A percentile compares a stretch with the other conserved stretches of the same genome.
These are phyloP conservation scores for Aphelocoma californica DNA, from an alignment of 2,797 vertebrate species.

Conservation along the genomic window DNA sequence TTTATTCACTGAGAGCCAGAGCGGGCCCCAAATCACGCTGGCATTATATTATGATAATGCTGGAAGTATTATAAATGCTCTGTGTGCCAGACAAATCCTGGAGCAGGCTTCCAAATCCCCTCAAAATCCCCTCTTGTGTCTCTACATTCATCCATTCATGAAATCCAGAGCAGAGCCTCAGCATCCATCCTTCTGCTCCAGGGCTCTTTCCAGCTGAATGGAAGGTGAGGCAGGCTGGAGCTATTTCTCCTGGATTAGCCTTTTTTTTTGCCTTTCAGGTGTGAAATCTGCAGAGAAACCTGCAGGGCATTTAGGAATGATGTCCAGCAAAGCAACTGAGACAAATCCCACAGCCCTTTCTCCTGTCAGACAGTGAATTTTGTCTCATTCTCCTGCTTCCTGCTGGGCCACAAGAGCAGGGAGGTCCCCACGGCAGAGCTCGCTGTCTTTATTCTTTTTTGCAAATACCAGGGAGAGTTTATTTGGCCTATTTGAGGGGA, in stretches of 20 bases:
- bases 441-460: not conserved
- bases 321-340: not conserved
- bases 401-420: not conserved
- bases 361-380: not conserved
- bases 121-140: conserved; percentile 42
- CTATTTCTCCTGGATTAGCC: not conserved
- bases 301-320: not conserved
- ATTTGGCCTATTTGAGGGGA: not conserved
- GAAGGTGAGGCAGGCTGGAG: not conserved
- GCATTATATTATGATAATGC: conserved; percentile 41
- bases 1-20: not conserved
- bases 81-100: conserved; percentile 52
- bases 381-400: not conserved
- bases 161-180: conserved; percentile 34
- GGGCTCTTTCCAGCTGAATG: not conserved
- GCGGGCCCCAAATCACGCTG: not conserved
- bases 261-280: not conserved
- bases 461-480: not conserved
- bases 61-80: conserved; percentile 38
- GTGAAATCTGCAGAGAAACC: not conserved
- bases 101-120: conserved; percentile 62
- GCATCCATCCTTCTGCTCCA: not conserved
- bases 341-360: not conserved
- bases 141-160: conserved; percentile 49
- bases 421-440: not conserved